Percentiles rank a stretch among this genome's conserved stretches.
phyloP scores from a whole-genome alignment of 2,113 vertebrate species.

The Istiophorus platypterus region DNA sequence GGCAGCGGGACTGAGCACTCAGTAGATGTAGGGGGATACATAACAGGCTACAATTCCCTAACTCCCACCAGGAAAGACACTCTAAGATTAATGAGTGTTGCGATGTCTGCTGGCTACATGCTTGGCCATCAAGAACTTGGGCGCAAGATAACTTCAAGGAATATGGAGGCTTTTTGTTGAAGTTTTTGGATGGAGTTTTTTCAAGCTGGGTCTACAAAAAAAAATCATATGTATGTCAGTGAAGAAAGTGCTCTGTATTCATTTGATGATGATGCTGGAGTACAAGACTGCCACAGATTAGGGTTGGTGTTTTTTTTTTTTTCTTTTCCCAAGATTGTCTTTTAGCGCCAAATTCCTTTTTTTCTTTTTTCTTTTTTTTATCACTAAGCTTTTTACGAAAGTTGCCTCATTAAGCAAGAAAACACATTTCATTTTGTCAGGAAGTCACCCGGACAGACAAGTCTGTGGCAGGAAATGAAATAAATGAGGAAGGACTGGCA shows the following conservation, averaged over 20 bases:
- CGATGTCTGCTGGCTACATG: conserved; percentile 60
- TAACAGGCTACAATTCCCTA: conserved; percentile 69
- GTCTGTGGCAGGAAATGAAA: conserved; percentile 61
- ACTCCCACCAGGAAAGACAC: conserved; percentile 71
- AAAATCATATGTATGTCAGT: not conserved
- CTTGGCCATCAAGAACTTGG: conserved; percentile 57
- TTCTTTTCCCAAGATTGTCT: conserved; percentile 27
- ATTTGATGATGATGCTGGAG: conserved; percentile 26
- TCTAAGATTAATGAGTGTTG: conserved; percentile 77
- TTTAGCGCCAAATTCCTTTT: conserved; percentile 11
- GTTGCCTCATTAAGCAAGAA: conserved; percentile 62
- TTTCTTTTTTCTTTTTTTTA: not conserved
- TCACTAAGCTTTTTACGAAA: conserved; percentile 27
- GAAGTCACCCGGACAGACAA: conserved; percentile 59
- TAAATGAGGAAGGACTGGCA: conserved; percentile 71
- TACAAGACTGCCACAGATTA: conserved; percentile 26
- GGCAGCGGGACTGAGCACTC: conserved; percentile 63
- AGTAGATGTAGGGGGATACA: conserved; percentile 68
- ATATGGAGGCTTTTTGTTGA: conserved; percentile 10
- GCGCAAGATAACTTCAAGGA: conserved; percentile 45
- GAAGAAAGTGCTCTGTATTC: conserved; percentile 5
- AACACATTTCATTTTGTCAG: conserved; percentile 67
- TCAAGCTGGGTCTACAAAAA: not conserved
- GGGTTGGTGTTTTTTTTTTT: conserved; percentile 22
- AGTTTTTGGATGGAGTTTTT: conserved; percentile 26